A percentile compares a stretch with the other conserved stretches of the same genome.
Conservation (phyloP, 2,888 invertebrate genomes). For the Dinocampus coccinellae region DNA sequence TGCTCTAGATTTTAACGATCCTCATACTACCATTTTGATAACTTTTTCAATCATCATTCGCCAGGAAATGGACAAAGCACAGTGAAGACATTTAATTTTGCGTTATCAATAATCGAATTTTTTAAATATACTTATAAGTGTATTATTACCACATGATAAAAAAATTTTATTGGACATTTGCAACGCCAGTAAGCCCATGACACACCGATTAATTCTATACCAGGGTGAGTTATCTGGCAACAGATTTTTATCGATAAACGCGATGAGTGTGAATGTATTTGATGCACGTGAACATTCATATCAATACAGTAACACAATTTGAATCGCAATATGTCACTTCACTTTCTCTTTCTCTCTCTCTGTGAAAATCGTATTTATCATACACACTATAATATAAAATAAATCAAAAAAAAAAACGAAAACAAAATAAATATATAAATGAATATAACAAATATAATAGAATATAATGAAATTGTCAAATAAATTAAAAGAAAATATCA, state of each 20-base stretch:
- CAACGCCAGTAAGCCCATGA: constrained; percentile 28
- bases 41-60: neutral
- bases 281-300: constrained; percentile 22
- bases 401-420: neutral
- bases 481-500: neutral
- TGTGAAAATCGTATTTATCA: too few species aligned
- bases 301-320: neutral
- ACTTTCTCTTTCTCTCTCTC: neutral
- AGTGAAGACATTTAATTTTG: too few species aligned
- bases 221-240: constrained; percentile 30
- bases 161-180: constrained; percentile 31
- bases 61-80: too few species aligned
- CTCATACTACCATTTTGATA: neutral
- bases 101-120: too few species aligned
- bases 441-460: too few species aligned
- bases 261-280: constrained; percentile 30
- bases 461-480: neutral
- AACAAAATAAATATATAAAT: too few species aligned
- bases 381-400: neutral
- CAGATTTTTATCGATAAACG: constrained; percentile 32
- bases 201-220: constrained; percentile 32
- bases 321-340: neutral
- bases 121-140: too few species aligned
- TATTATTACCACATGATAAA: too few species aligned
- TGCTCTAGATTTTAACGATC: neutral